Evolutionary conservation across 1,140 invertebrate genomes (phyloP).

Genomic region (Penaeus chinensis): DNA sequence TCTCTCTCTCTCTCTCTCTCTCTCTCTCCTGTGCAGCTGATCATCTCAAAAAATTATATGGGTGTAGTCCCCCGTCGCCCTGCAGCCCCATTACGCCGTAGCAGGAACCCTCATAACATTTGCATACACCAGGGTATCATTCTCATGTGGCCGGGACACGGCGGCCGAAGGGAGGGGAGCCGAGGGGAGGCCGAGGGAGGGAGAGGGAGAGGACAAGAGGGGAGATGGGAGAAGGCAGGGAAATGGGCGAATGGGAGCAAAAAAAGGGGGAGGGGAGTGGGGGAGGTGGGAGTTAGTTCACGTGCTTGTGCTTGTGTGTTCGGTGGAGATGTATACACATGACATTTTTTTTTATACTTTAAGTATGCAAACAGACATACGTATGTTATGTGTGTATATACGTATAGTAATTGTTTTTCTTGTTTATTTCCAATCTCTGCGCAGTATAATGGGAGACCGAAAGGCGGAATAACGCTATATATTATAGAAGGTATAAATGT

Average conservation of each 20-base stretch:
- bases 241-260: background rate
- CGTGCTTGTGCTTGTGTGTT: too few relatives aligned
- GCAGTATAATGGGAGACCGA: too few relatives aligned
- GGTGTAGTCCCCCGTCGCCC: background rate
- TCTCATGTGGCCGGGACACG: slow-evolving; percentile 2
- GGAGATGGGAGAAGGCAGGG: background rate
- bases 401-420: too few relatives aligned
- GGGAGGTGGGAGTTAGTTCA: background rate
- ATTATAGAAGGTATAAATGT: too few relatives aligned
- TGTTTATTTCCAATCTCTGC: too few relatives aligned
- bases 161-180: background rate
- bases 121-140: slow-evolving; percentile 26
- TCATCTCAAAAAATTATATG: too few relatives aligned
- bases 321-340: too few relatives aligned
- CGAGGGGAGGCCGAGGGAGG: background rate
- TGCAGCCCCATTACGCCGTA: background rate
- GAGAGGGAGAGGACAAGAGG: background rate
- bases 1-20: background rate
- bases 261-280: background rate
- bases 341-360: too few relatives aligned
- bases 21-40: background rate
- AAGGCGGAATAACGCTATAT: too few relatives aligned
- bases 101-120: slow-evolving; percentile 25
- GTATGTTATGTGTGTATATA: too few relatives aligned
- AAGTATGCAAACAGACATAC: too few relatives aligned